A percentile compares a stretch with the other conserved stretches of the same genome.
These are phyloP conservation scores for Amyelois transitella DNA, from an alignment of 1,140 invertebrate species.

Conservation along the genomic window DNA sequence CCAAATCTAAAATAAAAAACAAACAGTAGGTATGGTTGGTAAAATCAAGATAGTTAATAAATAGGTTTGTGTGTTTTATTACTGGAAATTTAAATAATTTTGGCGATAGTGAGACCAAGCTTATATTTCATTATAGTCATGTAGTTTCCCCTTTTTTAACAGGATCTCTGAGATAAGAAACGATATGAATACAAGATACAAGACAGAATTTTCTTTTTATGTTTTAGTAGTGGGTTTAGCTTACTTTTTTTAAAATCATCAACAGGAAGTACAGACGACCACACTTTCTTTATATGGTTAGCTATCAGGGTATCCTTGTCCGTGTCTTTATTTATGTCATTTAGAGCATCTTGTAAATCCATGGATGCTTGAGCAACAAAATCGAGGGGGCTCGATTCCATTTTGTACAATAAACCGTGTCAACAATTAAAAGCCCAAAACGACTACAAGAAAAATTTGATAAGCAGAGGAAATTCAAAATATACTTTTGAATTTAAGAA, in stretches of 20 bases:
- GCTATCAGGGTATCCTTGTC: constrained; percentile 49
- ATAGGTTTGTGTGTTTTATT: too few relatives aligned
- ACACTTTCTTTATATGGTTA: constrained; percentile 69
- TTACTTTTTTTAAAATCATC: constrained; percentile 68
- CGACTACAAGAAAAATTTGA: too few relatives aligned
- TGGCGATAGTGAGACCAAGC: too few relatives aligned
- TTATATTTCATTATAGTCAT: too few relatives aligned
- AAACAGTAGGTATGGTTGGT: background rate
- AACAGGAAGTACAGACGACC: constrained; percentile 36
- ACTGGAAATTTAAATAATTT: too few relatives aligned
- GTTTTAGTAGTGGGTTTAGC: background rate
- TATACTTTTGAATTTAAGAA: too few relatives aligned
- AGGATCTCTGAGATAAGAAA: too few relatives aligned
- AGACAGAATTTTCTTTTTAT: background rate
- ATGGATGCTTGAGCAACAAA: constrained; percentile 62
- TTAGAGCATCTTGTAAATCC: constrained; percentile 55
- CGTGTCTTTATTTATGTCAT: constrained; percentile 25
- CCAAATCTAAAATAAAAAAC: constrained; percentile 77
- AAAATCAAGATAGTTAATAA: too few relatives aligned
- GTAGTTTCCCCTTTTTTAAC: too few relatives aligned
- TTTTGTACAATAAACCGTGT: constrained; percentile 11
- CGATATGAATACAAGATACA: too few relatives aligned
- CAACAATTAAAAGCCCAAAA: too few relatives aligned
- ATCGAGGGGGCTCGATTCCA: constrained; percentile 64
- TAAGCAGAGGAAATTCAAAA: too few relatives aligned